These are phyloP conservation scores for Donacobius atricapilla DNA, from an alignment of 2,113 vertebrate genomes.

Conservation along the genomic window DNA sequence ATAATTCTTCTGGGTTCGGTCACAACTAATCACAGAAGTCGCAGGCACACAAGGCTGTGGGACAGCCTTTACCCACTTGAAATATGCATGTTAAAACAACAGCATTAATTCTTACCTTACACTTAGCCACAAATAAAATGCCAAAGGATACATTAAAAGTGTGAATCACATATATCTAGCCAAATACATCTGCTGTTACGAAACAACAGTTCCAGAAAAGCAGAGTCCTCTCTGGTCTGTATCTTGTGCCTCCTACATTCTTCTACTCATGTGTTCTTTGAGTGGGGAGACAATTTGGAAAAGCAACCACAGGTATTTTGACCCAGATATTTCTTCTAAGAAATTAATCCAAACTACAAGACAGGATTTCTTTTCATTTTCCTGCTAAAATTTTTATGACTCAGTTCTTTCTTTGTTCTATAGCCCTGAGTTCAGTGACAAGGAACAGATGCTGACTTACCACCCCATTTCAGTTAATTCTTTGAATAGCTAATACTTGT, in stretches of 20 bases:
- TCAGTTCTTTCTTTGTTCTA: background rate
- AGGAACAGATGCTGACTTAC: slow-evolving; percentile 13
- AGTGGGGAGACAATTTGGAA: background rate
- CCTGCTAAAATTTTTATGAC: background rate
- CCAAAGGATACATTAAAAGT: background rate
- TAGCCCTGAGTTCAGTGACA: background rate
- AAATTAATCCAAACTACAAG: background rate
- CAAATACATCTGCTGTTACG: background rate
- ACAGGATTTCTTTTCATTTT: background rate
- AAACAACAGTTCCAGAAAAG: background rate
- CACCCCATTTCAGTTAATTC: background rate
- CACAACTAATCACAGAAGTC: background rate
- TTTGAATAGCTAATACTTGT: background rate
- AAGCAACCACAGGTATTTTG: background rate
- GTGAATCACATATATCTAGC: background rate
- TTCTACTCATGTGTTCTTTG: background rate
- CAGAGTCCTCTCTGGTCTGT: background rate
- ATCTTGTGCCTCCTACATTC: background rate
- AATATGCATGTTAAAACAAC: background rate
- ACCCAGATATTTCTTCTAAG: background rate
- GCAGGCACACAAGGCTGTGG: background rate
- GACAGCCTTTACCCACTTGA: background rate
- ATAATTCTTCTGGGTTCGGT: background rate
- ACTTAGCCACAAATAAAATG: background rate
- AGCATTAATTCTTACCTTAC: background rate